phyloP scores from a whole-genome alignment of 2,113 vertebrate species.

The Fulica atra region DNA sequence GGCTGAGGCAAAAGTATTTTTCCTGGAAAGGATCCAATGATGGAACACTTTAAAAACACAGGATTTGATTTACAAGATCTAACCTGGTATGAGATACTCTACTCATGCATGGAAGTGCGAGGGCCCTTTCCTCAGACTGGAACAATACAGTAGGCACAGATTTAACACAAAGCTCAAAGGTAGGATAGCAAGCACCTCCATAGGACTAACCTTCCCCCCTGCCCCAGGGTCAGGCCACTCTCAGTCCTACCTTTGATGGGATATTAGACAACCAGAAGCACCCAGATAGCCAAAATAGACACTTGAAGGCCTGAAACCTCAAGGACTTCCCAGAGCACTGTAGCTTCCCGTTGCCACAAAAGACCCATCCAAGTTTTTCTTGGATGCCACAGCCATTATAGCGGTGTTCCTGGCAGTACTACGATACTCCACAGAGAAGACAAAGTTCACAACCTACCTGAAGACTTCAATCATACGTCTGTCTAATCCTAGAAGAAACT shows the following conservation, averaged over 20 bases:
- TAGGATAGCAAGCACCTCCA: not conserved
- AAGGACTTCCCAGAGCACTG: not conserved
- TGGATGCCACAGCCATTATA: not conserved
- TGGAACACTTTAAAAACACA: not conserved
- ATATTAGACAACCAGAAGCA: not conserved
- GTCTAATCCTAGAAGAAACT: not conserved
- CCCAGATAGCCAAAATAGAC: not conserved
- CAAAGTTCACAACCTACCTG: not conserved
- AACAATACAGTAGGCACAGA: not conserved
- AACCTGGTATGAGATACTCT: not conserved
- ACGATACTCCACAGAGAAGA: not conserved
- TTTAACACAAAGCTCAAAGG: not conserved
- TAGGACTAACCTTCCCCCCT: not conserved
- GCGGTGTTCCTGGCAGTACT: rapidly evolving
- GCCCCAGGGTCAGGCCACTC: not conserved
- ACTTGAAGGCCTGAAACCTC: not conserved
- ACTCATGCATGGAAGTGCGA: not conserved
- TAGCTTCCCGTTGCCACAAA: not conserved
- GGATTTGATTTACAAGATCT: not conserved
- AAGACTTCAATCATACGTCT: not conserved
- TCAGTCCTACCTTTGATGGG: not conserved
- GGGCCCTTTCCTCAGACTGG: not conserved
- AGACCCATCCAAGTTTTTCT: not conserved
- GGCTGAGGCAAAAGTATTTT: not conserved
- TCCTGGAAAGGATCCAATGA: not conserved